phyloP scores from a whole-genome alignment of 2,888 invertebrate genomes.

The Nezara viridula region DNA sequence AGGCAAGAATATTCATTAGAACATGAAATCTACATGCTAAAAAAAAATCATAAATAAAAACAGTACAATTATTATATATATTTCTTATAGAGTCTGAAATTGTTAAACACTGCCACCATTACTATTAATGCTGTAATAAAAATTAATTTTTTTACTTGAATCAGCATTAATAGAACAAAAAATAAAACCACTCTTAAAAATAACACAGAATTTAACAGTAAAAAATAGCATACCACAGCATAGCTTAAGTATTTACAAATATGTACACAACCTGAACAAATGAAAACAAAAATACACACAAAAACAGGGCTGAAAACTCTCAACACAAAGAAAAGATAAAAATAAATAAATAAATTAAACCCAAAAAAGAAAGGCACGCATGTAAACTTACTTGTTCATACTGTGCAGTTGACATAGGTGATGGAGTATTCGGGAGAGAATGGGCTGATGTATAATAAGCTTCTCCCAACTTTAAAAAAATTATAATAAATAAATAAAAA shows the following conservation, averaged over 20 bases:
- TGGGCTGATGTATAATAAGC: constrained; percentile 63
- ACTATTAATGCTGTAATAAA: too few relatives aligned
- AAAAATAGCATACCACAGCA: background rate
- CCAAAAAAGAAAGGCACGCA: constrained; percentile 26
- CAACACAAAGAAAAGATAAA: constrained; percentile 43
- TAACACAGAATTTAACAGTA: background rate
- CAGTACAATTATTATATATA: too few relatives aligned
- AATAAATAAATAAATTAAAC: constrained; percentile 55
- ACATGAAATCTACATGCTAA: too few relatives aligned
- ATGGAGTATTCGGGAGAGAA: constrained; percentile 65
- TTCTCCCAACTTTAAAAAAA: constrained; percentile 62
- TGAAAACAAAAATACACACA: background rate
- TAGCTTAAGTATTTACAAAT: background rate
- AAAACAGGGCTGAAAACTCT: background rate
- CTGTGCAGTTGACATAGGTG: constrained; percentile 64
- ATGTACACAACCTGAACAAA: background rate
- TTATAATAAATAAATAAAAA: constrained; percentile 62
- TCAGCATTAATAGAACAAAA: background rate
- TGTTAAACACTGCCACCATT: too few relatives aligned
- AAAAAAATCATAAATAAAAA: too few relatives aligned
- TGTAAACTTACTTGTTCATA: constrained; percentile 65
- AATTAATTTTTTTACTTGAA: too few relatives aligned
- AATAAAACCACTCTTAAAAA: constrained; percentile 6
- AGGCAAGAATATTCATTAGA: too few relatives aligned
- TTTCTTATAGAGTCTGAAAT: too few relatives aligned